phyloP scores from a whole-genome alignment of 2,888 invertebrate species.

The Pseudanteris insignis region DNA sequence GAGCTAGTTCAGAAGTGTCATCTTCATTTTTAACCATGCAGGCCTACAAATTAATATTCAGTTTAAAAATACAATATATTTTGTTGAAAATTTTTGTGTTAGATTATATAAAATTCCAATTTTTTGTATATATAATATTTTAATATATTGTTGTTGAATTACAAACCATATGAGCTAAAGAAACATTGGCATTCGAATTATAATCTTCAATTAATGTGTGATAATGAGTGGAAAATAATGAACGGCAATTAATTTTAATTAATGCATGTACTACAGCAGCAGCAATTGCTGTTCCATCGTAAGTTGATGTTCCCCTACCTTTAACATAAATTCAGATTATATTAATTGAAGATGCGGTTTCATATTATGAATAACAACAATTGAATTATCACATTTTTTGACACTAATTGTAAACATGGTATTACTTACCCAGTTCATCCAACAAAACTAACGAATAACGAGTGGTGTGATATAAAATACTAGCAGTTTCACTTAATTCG shows the following conservation, averaged over 20 bases:
- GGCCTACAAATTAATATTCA: conserved; percentile 73
- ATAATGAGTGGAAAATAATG: conserved; percentile 94
- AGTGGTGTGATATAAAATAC: conserved; percentile 91
- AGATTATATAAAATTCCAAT: too few species aligned
- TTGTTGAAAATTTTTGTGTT: too few species aligned
- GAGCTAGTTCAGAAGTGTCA: conserved; percentile 74
- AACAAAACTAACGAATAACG: conserved; percentile 89
- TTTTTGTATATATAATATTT: too few species aligned
- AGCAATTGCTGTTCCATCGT: conserved; percentile 97
- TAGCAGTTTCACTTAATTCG: conserved; percentile 91
- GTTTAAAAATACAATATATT: neutral
- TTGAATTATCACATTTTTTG: too few species aligned
- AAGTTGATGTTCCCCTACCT: conserved; percentile 96
- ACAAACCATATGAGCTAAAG: conserved; percentile 85
- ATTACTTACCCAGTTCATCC: conserved; percentile 89
- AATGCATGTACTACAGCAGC: conserved; percentile 86
- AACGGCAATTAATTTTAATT: conserved; percentile 77
- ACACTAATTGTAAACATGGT: too few species aligned
- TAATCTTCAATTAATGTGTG: conserved; percentile 90
- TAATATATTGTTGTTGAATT: too few species aligned
- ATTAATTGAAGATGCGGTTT: too few species aligned
- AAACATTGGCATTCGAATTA: conserved; percentile 72
- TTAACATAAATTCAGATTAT: neutral
- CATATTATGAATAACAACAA: too few species aligned
- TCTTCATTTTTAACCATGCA: conserved; percentile 89